A percentile compares a stretch with the other conserved stretches of the same genome.
Conservation (phyloP, 2,797 vertebrate genomes). For the Myoxocephalus aenaeus region DNA sequence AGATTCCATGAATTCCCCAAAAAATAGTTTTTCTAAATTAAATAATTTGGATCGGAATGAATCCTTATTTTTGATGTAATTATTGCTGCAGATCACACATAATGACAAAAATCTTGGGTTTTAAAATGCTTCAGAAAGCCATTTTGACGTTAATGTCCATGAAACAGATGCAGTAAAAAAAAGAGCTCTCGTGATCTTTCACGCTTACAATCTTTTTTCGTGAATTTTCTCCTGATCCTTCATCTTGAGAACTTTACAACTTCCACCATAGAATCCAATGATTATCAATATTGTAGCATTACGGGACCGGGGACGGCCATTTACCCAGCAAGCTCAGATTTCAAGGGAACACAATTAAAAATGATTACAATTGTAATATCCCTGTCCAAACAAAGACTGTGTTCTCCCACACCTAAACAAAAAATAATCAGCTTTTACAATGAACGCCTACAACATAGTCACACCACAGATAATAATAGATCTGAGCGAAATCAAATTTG, state of each 20-base stretch:
- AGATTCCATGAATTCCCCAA: not conserved
- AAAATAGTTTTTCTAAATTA: not conserved
- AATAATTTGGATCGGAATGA: not conserved
- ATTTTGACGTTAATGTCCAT: not conserved
- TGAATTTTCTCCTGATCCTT: not conserved
- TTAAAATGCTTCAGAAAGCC: not conserved
- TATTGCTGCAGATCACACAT: not conserved
- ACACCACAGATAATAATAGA: not conserved
- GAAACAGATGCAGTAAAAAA: not conserved
- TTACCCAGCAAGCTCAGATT: not conserved
- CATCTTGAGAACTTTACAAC: not conserved
- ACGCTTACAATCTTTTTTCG: not conserved
- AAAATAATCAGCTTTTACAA: not conserved
- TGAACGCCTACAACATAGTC: not conserved
- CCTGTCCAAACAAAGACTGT: not conserved
- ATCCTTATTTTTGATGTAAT: not conserved
- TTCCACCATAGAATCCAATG: not conserved
- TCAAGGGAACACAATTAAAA: not conserved
- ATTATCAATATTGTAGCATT: not conserved
- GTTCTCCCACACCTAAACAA: not conserved
- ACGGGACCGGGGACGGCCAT: not conserved
- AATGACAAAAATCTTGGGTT: not conserved
- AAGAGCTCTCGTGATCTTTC: not conserved
- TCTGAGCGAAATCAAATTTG: not conserved
- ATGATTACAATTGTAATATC: not conserved